A percentile compares a stretch with the other conserved stretches of the same genome.
These are phyloP conservation scores for Hippocampus zosterae DNA, from an alignment of 2,113 vertebrate genomes.

Conservation along the genomic window DNA sequence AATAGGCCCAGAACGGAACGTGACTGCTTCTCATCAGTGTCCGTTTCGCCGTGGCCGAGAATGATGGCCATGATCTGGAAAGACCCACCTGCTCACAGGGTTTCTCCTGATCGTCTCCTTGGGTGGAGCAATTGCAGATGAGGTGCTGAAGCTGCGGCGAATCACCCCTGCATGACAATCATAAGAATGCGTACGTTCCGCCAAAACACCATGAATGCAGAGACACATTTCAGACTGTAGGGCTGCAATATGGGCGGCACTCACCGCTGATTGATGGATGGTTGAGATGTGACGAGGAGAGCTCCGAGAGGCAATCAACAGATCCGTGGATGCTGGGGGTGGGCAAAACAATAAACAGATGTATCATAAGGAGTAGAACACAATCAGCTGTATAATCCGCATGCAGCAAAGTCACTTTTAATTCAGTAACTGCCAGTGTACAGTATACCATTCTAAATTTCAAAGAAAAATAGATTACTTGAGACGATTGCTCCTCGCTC, in stretches of 20 bases:
- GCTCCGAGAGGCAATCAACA: constrained; percentile 88
- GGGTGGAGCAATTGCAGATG: constrained; percentile 77
- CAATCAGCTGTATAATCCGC: neutral
- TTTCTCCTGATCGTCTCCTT: constrained; percentile 83
- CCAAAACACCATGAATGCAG: constrained; percentile 16
- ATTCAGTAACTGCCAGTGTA: neutral
- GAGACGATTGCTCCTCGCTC: neutral
- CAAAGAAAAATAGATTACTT: neutral
- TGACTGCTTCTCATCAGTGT: constrained; percentile 47
- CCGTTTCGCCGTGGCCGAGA: constrained; percentile 34
- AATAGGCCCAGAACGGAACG: constrained; percentile 12
- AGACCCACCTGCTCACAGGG: constrained; percentile 79
- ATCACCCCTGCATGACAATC: constrained; percentile 58
- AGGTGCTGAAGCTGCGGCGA: constrained; percentile 86
- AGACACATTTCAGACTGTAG: constrained; percentile 8
- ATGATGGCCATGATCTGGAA: constrained; percentile 26
- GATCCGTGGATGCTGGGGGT: constrained; percentile 83
- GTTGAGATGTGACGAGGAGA: constrained; percentile 77
- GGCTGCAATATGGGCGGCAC: constrained; percentile 26
- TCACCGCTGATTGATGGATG: constrained; percentile 79
- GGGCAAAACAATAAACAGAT: neutral
- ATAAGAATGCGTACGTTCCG: constrained; percentile 16
- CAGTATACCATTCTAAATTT: neutral
- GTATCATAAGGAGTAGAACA: neutral
- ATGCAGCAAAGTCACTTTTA: neutral